Conservation (phyloP, 2,113 vertebrate genomes). For the Psittacara wagleri region DNA sequence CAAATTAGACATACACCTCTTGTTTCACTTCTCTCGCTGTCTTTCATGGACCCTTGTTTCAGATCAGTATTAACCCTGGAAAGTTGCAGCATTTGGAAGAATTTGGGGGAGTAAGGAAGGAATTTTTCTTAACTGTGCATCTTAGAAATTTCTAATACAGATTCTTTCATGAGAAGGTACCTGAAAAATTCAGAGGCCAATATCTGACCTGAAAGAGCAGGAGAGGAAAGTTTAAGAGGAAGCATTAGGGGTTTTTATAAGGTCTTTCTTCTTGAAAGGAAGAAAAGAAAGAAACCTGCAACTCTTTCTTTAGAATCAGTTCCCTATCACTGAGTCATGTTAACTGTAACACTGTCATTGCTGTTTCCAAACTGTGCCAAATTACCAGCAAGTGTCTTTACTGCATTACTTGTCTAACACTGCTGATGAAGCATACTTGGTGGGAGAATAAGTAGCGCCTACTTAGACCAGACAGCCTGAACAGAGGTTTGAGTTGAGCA, state of each 20-base stretch:
- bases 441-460: constrained; percentile 47
- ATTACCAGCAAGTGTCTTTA: constrained; percentile 96
- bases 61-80: constrained; percentile 59
- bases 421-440: constrained; percentile 71
- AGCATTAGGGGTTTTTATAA: background rate
- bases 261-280: background rate
- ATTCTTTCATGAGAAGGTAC: constrained; percentile 13
- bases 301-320: constrained; percentile 64
- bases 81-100: constrained; percentile 55
- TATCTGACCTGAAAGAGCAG: constrained; percentile 5
- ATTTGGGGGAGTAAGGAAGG: constrained; percentile 21
- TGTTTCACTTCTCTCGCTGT: constrained; percentile 65
- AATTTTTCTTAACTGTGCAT: constrained; percentile 7
- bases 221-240: constrained; percentile 31
- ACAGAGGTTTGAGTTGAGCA: background rate
- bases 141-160: constrained; percentile 46
- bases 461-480: constrained; percentile 54
- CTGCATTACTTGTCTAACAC: constrained; percentile 76
- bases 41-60: constrained; percentile 62
- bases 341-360: constrained; percentile 38
- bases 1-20: constrained; percentile 69
- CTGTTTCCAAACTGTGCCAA: constrained; percentile 86
- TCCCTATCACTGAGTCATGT: constrained; percentile 45
- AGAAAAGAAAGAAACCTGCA: constrained; percentile 51
- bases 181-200: constrained; percentile 29